Percentiles rank a stretch among this genome's conserved stretches.
phyloP scores from a whole-genome alignment of 2,797 vertebrate genomes.

The Sparus aurata region DNA sequence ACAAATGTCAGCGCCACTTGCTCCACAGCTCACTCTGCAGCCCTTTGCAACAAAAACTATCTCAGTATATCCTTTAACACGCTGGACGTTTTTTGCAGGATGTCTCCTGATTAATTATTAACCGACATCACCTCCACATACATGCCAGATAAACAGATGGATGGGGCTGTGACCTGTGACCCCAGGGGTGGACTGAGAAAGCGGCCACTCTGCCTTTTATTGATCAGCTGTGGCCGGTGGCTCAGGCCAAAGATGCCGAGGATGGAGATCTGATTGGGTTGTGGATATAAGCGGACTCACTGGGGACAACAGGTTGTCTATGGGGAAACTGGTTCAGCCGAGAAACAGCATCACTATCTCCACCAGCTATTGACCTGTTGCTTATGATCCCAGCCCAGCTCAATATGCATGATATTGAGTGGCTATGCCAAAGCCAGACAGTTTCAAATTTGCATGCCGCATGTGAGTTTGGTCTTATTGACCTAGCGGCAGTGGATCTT shows the following conservation, averaged over 20 bases:
- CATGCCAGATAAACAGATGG: conserved; percentile 66
- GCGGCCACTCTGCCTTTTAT: conserved; percentile 70
- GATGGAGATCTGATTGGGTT: conserved; percentile 68
- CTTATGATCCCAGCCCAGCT: conserved; percentile 78
- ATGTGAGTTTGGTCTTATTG: conserved; percentile 78
- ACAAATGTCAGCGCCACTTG: conserved; percentile 57
- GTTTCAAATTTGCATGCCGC: conserved; percentile 84
- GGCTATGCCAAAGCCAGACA: conserved; percentile 69
- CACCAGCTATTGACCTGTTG: conserved; percentile 86
- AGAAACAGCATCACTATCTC: conserved; percentile 71
- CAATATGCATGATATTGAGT: conserved; percentile 83
- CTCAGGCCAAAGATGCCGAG: conserved; percentile 24
- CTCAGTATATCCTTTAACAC: neutral
- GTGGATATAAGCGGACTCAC: conserved; percentile 64
- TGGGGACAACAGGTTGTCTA: conserved; percentile 73
- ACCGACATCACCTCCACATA: conserved; percentile 48
- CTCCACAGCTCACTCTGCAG: conserved; percentile 8
- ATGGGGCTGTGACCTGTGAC: conserved; percentile 70
- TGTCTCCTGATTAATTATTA: conserved; percentile 39
- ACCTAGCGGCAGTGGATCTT: conserved; percentile 84
- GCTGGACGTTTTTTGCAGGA: neutral
- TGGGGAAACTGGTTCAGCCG: conserved; percentile 50
- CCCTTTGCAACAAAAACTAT: conserved; percentile 11
- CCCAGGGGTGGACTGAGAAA: conserved; percentile 65
- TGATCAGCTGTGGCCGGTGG: conserved; percentile 66